These are phyloP conservation scores for Telmatherina bonti DNA, from an alignment of 2,797 vertebrate species.

Conservation along the genomic window DNA sequence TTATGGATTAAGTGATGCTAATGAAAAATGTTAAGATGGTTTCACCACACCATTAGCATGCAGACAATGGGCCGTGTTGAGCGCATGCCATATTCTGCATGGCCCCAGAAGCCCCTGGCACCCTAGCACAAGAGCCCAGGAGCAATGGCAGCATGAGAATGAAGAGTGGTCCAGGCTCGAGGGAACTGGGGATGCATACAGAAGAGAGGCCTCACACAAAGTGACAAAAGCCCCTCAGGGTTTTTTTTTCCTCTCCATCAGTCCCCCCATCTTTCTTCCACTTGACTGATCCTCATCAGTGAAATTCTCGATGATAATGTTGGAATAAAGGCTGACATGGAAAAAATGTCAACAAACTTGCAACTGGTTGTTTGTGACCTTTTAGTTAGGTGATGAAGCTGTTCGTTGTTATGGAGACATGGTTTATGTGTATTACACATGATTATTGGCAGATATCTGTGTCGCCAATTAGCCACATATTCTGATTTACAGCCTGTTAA, in stretches of 20 bases:
- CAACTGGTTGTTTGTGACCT: conserved; percentile 28
- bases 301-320: conserved; percentile 59
- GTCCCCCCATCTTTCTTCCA: conserved; percentile 71
- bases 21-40: conserved; percentile 72
- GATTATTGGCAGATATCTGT: conserved; percentile 20
- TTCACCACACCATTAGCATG: conserved; percentile 80
- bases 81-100: conserved; percentile 76
- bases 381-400: neutral
- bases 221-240: conserved; percentile 82
- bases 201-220: conserved; percentile 83
- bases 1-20: conserved; percentile 69
- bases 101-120: conserved; percentile 81
- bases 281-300: conserved; percentile 68
- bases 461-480: conserved; percentile 32
- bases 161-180: conserved; percentile 71
- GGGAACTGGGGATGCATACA: conserved; percentile 83
- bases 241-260: conserved; percentile 68
- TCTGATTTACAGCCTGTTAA: conserved; percentile 46
- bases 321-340: conserved; percentile 29
- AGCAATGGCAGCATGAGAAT: conserved; percentile 84
- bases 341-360: conserved; percentile 12
- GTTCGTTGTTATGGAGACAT: neutral
- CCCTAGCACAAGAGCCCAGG: conserved; percentile 78
- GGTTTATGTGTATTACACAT: neutral
- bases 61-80: conserved; percentile 78